Evolutionary conservation across 30 jellyfish, hydroid and myxozoan genomes (phyloP).

Genomic region (Turritopsis dohrnii): DNA sequence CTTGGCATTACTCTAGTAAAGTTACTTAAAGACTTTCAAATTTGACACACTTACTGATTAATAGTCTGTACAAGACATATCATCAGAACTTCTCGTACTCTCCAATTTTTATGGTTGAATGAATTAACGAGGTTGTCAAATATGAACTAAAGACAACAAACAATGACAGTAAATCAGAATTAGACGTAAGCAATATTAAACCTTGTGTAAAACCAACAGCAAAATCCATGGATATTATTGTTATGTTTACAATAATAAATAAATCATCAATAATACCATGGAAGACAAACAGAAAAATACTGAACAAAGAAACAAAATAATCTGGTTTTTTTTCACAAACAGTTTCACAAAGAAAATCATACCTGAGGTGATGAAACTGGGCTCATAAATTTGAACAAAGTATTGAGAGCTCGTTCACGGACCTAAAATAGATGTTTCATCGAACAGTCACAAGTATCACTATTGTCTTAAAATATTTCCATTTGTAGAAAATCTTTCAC

Average conservation of each 20-base stretch:
- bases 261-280: too few species aligned
- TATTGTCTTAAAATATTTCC: not conserved
- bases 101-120: slow-evolving; percentile 87
- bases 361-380: slow-evolving; percentile 97
- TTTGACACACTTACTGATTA: slow-evolving; percentile 30
- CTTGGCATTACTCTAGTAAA: too few species aligned
- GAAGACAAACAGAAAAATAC: too few species aligned
- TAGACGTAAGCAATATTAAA: not conserved
- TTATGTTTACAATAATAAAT: too few species aligned
- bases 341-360: too few species aligned
- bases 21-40: not conserved
- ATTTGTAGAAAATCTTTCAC: not conserved
- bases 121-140: slow-evolving; percentile 58
- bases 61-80: slow-evolving; percentile 58
- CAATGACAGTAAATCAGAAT: slow-evolving; percentile 14
- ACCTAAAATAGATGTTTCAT: slow-evolving; percentile 43
- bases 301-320: too few species aligned
- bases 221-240: too few species aligned
- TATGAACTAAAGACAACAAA: slow-evolving; percentile 44
- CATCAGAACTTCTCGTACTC: slow-evolving; percentile 93
- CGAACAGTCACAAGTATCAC: not conserved
- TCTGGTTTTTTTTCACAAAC: too few species aligned
- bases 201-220: not conserved
- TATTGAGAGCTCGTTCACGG: slow-evolving; percentile 83
- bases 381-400: slow-evolving; percentile 62